These are phyloP conservation scores for Heptranchias perlo DNA, from an alignment of 2,113 vertebrate species.

Conservation along the genomic window DNA sequence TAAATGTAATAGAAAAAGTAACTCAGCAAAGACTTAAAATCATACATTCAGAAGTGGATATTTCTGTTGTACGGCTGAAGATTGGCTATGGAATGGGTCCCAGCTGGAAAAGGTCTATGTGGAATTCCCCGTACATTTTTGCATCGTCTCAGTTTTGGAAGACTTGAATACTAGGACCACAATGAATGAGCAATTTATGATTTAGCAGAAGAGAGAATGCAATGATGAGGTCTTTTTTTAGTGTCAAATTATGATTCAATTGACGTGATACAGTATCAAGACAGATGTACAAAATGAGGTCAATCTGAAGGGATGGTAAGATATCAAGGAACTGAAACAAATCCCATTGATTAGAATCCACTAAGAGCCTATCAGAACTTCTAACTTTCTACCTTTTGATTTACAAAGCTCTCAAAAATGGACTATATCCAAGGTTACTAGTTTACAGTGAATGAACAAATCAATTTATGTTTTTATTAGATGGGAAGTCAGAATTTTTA, in stretches of 20 bases:
- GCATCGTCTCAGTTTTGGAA: too few relatives aligned
- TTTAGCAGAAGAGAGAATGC: not conserved
- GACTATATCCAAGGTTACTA: not conserved
- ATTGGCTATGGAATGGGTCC: not conserved
- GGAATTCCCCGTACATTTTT: too few relatives aligned
- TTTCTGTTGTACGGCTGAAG: not conserved
- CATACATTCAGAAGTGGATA: not conserved
- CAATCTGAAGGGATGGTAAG: not conserved
- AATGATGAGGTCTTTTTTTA: not conserved
- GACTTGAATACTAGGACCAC: not conserved
- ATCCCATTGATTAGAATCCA: not conserved
- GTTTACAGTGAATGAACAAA: not conserved
- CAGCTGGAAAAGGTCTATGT: not conserved
- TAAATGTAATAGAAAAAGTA: not conserved
- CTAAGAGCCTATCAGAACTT: not conserved
- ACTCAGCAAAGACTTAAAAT: not conserved
- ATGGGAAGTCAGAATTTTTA: not conserved
- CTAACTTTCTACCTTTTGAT: not conserved
- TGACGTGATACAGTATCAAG: not conserved
- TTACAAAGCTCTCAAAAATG: not conserved
- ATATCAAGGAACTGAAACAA: not conserved
- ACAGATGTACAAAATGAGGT: not conserved
- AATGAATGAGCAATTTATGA: not conserved
- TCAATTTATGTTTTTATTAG: not conserved
- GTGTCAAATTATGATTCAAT: not conserved